Base-by-base conservation (phyloP, 2,888 invertebrate species). In the Latheticus oryzae region DNA sequence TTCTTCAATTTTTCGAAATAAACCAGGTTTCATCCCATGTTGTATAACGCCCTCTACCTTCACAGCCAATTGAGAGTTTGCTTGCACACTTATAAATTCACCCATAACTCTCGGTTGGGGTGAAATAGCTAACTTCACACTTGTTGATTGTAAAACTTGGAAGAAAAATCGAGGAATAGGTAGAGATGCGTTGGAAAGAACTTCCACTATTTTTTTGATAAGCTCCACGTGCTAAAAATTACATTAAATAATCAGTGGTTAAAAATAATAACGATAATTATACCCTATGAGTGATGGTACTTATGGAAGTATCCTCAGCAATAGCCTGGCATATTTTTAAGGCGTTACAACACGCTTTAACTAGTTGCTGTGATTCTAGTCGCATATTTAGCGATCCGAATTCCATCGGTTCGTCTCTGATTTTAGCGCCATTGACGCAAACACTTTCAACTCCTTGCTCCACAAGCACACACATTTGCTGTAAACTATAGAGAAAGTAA, bases 11-110 rank as follows among this genome's bases (percentile, higher is more conserved):
- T 85, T 84, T 23, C 92, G 82, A 73, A 87, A 91, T 5, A 89
- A 76, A 2, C 88, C 87, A 3, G 87, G 86, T 56, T 82, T 80
- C 62, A 82, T 83, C 13, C 87, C 88, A 65, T 89, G 89, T 67
- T 90, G 88, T 37, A 96, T 85, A 1, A 97, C 95, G 0, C 97
- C 97, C 79, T 97, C 97, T 1, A 97, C 91, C 81, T 95, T 95
- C 13, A 97, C 85, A 1, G 95, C 93, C 56, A 97, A 83, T 65
- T 93, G 90, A 65, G 93, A 91, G 48, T 91, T 90, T 28, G 88
- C 86, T 57, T 91, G 90, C 23, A 96, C 88, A 60, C 89, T 84
- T 37, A 95, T 90, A 35, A 91, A 91, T 67, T 97, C 96, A 0
- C 91, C 90, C 59, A 88, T 83, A 24, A 86, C 85, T 42, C 89